A percentile compares a stretch with the other conserved stretches of the same genome.
Conservation (phyloP, 2,113 vertebrate genomes). For the Antechinus flavipes region DNA sequence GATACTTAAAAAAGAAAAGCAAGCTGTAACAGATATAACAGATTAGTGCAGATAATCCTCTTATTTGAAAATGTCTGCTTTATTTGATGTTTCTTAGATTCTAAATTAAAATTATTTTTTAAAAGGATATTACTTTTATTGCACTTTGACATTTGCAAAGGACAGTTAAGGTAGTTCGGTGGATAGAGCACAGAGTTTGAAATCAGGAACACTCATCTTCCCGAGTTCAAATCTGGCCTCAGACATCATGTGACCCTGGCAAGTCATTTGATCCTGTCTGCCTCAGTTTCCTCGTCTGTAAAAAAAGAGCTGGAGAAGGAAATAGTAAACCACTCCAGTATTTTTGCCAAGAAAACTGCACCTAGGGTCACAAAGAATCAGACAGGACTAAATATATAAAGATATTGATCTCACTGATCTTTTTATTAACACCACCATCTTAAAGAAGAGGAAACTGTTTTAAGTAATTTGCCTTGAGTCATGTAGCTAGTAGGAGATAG, state of each 20-base stretch:
- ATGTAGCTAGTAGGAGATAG: background rate
- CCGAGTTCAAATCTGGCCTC: background rate
- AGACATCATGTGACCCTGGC: background rate
- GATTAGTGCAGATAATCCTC: background rate
- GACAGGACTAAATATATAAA: background rate
- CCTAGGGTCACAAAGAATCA: too few species aligned
- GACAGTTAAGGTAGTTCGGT: background rate
- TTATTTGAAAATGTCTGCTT: background rate
- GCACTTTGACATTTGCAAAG: background rate
- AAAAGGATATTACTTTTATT: background rate
- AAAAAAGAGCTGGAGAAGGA: too few species aligned
- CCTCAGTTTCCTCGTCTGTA: too few species aligned
- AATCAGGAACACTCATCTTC: background rate
- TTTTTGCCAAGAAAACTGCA: too few species aligned
- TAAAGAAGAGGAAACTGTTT: background rate
- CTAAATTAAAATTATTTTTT: background rate
- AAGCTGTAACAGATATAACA: background rate
- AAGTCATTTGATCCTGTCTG: background rate
- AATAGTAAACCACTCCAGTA: too few species aligned
- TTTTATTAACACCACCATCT: too few species aligned
- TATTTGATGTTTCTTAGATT: background rate
- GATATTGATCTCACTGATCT: background rate
- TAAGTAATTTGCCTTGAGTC: background rate
- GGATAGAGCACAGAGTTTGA: background rate
- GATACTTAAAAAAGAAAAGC: background rate